Percentiles rank a stretch among this genome's conserved stretches.
Evolutionary conservation across 2,888 invertebrate genomes (phyloP).

Genomic region (Melolontha melolontha): DNA sequence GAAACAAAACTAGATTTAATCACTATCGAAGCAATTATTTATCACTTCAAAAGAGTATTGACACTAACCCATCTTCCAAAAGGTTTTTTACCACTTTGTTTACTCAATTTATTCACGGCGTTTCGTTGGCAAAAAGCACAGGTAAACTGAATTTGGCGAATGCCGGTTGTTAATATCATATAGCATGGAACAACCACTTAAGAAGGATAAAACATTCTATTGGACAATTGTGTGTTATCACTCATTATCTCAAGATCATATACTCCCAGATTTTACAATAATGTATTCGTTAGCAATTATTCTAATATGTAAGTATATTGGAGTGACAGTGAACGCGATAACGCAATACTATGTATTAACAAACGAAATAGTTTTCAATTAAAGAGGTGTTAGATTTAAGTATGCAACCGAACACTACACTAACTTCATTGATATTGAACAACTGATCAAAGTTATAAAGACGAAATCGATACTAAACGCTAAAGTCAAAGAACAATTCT

Average conservation of each 20-base stretch:
- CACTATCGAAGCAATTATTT: constrained; percentile 6
- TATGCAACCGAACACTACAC: constrained; percentile 15
- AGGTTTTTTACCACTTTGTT: constrained; percentile 32
- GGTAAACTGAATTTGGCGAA: constrained; percentile 55
- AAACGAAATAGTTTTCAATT: constrained; percentile 26
- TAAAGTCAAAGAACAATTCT: constrained; percentile 4
- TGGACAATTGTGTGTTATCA: constrained; percentile 59
- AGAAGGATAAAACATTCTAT: constrained; percentile 56
- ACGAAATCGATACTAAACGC: constrained; percentile 11
- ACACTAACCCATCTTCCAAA: constrained; percentile 50
- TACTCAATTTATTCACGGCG: constrained; percentile 42
- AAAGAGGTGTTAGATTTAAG: constrained; percentile 21
- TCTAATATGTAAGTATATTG: neutral
- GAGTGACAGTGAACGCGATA: neutral
- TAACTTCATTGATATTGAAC: constrained; percentile 29
- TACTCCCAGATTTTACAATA: constrained; percentile 44
- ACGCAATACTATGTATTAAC: constrained; percentile 6
- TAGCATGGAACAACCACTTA: constrained; percentile 56
- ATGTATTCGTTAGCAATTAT: neutral
- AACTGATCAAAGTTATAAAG: constrained; percentile 22
- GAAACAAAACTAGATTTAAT: constrained; percentile 46
- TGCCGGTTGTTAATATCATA: constrained; percentile 57
- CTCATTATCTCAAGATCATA: constrained; percentile 60
- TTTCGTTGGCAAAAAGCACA: constrained; percentile 33
- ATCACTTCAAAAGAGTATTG: constrained; percentile 13